These are phyloP conservation scores for Styela clava DNA, from an alignment of 23 tunicate species.

Conservation along the genomic window DNA sequence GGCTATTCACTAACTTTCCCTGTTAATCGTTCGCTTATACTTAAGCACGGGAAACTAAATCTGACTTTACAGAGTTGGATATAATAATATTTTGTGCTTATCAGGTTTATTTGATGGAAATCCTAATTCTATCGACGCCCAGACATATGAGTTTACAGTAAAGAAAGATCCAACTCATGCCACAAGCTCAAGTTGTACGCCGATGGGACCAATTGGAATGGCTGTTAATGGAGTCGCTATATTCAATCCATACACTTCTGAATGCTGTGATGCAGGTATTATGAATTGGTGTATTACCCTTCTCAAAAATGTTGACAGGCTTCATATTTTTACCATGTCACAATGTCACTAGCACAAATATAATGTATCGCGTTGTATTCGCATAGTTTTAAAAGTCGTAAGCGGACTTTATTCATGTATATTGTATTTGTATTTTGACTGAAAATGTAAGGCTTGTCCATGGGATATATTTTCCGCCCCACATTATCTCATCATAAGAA, in stretches of 20 bases:
- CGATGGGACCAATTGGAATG: constrained; percentile 54
- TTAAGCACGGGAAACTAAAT: no score
- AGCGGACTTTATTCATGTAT: no score
- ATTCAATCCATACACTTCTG: constrained; percentile 35
- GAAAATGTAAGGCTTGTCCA: no score
- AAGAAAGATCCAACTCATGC: constrained; percentile 18
- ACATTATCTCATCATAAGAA: no score
- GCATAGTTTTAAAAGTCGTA: background rate
- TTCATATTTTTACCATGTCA: background rate
- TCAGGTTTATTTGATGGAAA: no score
- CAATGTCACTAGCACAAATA: background rate
- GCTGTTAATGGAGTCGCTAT: constrained; percentile 48
- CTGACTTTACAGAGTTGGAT: no score
- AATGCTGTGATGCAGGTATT: constrained; percentile 54
- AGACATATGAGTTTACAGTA: constrained; percentile 13
- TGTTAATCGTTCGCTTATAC: no score
- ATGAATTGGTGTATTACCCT: background rate
- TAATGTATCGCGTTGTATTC: background rate
- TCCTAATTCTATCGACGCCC: constrained; percentile 32
- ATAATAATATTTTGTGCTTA: no score
- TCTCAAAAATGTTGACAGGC: background rate
- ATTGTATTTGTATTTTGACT: no score
- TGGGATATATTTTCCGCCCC: no score
- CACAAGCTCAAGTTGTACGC: background rate
- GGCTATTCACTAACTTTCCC: no score